These are phyloP conservation scores for Steatornis caripensis DNA, from an alignment of 2,113 vertebrate genomes.

Conservation along the genomic window DNA sequence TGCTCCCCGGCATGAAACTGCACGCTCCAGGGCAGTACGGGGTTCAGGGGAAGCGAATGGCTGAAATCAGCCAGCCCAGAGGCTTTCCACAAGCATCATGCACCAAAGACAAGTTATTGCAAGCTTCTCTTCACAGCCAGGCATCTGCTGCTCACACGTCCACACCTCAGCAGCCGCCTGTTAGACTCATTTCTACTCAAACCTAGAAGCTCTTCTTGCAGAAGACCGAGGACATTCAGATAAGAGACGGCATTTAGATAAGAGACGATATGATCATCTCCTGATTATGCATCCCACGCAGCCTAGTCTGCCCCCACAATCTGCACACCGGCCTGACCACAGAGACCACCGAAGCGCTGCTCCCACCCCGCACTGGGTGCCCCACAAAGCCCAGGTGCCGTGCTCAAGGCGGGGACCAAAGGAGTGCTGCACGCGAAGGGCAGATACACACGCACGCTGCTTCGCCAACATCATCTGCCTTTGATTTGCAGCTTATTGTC, in stretches of 20 bases:
- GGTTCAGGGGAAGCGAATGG: not conserved
- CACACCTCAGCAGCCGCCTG: not conserved
- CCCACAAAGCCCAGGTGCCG: fast-evolving
- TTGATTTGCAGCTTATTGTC: not conserved
- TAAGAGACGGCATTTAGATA: not conserved
- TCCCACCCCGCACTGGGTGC: not conserved
- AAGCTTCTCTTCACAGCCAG: not conserved
- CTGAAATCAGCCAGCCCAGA: not conserved
- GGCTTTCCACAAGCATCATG: not conserved
- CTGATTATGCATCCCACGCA: not conserved
- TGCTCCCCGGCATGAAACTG: not conserved
- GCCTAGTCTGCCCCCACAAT: not conserved
- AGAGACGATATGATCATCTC: not conserved
- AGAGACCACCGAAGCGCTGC: not conserved
- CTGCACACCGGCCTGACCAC: not conserved
- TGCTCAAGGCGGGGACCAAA: not conserved
- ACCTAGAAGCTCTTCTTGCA: not conserved
- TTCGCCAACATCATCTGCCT: not conserved
- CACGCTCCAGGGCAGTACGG: not conserved
- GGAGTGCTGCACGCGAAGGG: not conserved
- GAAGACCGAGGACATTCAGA: not conserved
- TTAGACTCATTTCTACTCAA: not conserved
- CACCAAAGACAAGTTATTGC: not conserved
- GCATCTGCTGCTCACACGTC: not conserved
- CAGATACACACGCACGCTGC: not conserved